Percentiles rank a stretch among this genome's conserved stretches.
phyloP scores from a whole-genome alignment of 2,113 vertebrate species.

The Callithrix jacchus region DNA sequence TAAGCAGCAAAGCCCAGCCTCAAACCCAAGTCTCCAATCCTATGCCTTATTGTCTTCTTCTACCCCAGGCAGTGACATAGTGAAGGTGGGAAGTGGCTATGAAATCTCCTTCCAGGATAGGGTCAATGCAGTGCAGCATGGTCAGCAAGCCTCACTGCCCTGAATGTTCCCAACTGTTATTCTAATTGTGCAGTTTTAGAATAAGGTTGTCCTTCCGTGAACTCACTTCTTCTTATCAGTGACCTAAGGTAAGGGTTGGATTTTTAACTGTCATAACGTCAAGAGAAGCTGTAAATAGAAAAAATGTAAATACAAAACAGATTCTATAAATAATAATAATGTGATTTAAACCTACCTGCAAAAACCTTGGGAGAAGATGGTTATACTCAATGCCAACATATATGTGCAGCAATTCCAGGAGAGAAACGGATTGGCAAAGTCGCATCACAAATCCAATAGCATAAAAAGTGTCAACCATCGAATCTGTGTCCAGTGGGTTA shows the following conservation, averaged over 20 bases:
- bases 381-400: slow-evolving; percentile 89
- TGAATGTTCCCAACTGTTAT: neutral
- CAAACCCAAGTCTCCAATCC: neutral
- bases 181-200: neutral
- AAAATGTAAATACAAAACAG: neutral
- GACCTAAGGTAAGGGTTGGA: neutral
- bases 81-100: neutral
- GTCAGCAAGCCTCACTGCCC: neutral
- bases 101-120: neutral
- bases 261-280: neutral
- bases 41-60: neutral
- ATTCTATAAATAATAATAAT: neutral
- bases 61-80: neutral
- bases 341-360: slow-evolving; percentile 85
- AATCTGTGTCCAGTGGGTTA: slow-evolving; percentile 81
- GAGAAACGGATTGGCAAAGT: slow-evolving; percentile 91
- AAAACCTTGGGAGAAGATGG: slow-evolving; percentile 87
- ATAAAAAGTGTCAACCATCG: slow-evolving; percentile 93
- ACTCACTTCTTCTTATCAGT: neutral
- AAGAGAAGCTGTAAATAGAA: neutral
- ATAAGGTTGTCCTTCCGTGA: neutral
- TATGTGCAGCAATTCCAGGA: slow-evolving; percentile 93
- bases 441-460: slow-evolving; percentile 93
- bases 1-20: neutral
- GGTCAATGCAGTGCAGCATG: neutral